These are phyloP conservation scores for Linyphia triangularis DNA, from an alignment of 2,888 invertebrate species.

Conservation along the genomic window DNA sequence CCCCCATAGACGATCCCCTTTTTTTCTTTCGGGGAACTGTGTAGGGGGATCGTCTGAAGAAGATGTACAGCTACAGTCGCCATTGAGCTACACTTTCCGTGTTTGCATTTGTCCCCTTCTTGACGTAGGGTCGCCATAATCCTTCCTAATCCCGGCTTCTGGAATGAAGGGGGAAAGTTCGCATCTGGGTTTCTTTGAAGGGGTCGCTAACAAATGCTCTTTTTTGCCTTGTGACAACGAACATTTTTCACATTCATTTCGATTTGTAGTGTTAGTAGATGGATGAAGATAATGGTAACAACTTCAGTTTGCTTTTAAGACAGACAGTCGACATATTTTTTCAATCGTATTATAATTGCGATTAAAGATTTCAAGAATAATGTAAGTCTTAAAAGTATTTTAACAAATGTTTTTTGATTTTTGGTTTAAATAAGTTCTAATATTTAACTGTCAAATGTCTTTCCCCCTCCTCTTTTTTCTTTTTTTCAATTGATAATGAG, in stretches of 20 bases:
- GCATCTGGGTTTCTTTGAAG: conserved; percentile 19
- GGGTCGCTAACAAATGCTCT: conserved; percentile 40
- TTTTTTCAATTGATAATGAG: too few species aligned
- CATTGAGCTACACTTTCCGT: conserved; percentile 28
- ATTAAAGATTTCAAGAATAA: too few species aligned
- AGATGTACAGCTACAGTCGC: conserved; percentile 4
- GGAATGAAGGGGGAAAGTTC: conserved; percentile 24
- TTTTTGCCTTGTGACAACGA: background rate
- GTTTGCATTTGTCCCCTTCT: conserved; percentile 28
- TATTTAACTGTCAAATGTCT: too few species aligned
- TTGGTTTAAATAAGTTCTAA: too few species aligned
- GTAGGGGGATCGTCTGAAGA: background rate
- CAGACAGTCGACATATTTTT: too few species aligned
- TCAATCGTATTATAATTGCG: too few species aligned
- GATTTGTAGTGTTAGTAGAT: background rate
- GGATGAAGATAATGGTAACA: background rate
- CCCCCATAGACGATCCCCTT: background rate
- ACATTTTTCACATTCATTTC: background rate
- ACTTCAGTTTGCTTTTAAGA: too few species aligned
- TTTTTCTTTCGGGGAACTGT: background rate
- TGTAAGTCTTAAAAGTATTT: too few species aligned
- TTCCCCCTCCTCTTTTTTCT: too few species aligned
- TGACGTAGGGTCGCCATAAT: conserved; percentile 16
- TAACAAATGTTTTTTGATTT: too few species aligned
- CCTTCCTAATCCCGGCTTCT: conserved; percentile 7